These are phyloP conservation scores for Castor canadensis DNA, from an alignment of 2,113 vertebrate species.

Conservation along the genomic window DNA sequence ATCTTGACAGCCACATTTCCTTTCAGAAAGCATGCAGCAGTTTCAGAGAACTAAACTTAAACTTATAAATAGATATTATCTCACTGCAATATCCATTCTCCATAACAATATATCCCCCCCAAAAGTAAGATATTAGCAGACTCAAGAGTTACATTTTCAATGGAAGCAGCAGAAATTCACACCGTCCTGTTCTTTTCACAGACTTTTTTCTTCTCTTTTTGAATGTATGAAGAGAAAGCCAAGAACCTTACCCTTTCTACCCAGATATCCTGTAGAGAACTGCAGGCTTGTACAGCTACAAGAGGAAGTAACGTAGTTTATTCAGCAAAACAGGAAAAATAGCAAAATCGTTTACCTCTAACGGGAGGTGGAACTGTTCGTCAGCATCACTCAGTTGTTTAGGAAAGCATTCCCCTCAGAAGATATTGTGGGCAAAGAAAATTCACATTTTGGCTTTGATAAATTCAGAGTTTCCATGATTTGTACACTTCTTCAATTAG, in stretches of 20 bases:
- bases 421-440: constrained; percentile 59
- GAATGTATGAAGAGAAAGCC: constrained; percentile 44
- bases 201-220: constrained; percentile 48
- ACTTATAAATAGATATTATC: constrained; percentile 72
- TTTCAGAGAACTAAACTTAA: background rate
- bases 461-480: constrained; percentile 73
- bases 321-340: constrained; percentile 67
- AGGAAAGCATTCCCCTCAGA: constrained; percentile 43
- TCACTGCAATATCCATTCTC: constrained; percentile 65
- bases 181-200: background rate
- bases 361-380: constrained; percentile 45
- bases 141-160: background rate
- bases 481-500: constrained; percentile 59
- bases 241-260: constrained; percentile 75
- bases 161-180: background rate
- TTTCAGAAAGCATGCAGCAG: background rate
- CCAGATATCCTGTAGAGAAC: constrained; percentile 52
- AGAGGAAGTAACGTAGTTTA: constrained; percentile 75
- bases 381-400: constrained; percentile 60
- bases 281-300: background rate
- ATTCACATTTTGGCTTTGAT: constrained; percentile 63
- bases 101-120: background rate
- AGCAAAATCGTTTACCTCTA: constrained; percentile 61
- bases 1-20: constrained; percentile 57
- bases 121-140: constrained; percentile 32